Conservation (phyloP, 2,797 vertebrate species). For the Dicrostonyx torquatus region DNA sequence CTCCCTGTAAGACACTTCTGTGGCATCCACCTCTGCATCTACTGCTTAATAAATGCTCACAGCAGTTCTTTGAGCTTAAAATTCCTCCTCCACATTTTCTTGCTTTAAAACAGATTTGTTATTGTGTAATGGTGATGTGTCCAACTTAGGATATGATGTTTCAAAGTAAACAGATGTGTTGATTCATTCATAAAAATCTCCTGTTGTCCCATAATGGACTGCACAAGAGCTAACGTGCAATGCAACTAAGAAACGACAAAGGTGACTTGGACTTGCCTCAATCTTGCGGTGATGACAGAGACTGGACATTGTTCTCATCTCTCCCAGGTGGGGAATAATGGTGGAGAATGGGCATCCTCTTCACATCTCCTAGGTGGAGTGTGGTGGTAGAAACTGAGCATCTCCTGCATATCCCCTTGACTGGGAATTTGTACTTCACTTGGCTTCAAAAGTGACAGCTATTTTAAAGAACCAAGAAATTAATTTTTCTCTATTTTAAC, state of each 20-base stretch:
- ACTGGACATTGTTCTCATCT: not conserved
- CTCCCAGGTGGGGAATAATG: not conserved
- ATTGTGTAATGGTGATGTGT: not conserved
- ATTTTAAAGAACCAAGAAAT: constrained; percentile 51
- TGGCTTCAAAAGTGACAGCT: not conserved
- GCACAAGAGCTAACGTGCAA: not conserved
- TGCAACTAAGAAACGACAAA: not conserved
- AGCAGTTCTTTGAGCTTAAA: not conserved
- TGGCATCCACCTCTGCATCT: not conserved
- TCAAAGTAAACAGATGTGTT: constrained; percentile 9
- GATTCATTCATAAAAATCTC: not conserved
- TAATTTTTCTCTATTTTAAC: constrained; percentile 40
- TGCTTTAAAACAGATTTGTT: not conserved
- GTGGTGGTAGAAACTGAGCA: not conserved
- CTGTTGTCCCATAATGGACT: not conserved
- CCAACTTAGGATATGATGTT: not conserved
- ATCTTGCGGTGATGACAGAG: not conserved
- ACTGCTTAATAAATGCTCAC: not conserved
- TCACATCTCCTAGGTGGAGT: not conserved
- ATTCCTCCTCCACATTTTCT: not conserved
- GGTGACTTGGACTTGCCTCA: not conserved
- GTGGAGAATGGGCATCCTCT: not conserved
- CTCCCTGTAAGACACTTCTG: not conserved
- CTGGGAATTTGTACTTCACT: not conserved
- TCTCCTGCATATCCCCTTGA: not conserved